Evolutionary conservation across 2,888 invertebrate genomes (phyloP).

Genomic region (Drosophila lacicola): DNA sequence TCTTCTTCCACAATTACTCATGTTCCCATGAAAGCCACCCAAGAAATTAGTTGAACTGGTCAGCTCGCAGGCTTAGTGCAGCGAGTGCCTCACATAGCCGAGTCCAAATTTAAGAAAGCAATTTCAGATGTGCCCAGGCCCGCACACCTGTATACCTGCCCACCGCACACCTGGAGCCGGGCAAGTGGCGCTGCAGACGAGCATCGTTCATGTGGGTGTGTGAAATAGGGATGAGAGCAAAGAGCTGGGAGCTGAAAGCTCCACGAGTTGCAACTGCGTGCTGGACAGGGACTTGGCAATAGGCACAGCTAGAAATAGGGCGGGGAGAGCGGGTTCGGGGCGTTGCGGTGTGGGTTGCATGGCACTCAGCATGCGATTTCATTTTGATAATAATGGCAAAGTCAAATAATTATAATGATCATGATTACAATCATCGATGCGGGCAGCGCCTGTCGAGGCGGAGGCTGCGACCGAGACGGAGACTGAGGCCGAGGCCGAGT

Average conservation of each 20-base stretch:
- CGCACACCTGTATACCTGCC: background rate
- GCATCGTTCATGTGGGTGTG: slow-evolving; percentile 63
- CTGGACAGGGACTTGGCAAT: slow-evolving; percentile 32
- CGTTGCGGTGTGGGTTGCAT: slow-evolving; percentile 20
- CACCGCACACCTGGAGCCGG: background rate
- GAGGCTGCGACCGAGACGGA: background rate
- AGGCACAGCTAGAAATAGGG: slow-evolving; percentile 1
- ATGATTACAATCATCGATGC: slow-evolving; percentile 77
- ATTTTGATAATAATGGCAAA: slow-evolving; percentile 81
- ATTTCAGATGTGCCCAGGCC: slow-evolving; percentile 39
- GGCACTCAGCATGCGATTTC: slow-evolving; percentile 72
- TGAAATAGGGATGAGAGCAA: slow-evolving; percentile 68
- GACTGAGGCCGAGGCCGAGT: slow-evolving; percentile 8
- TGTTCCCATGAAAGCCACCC: slow-evolving; percentile 17
- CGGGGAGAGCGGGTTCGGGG: background rate
- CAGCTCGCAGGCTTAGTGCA: background rate
- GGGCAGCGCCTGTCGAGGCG: slow-evolving; percentile 31
- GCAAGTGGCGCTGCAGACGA: slow-evolving; percentile 36
- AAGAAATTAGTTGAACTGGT: slow-evolving; percentile 18
- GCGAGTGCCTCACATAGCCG: slow-evolving; percentile 17
- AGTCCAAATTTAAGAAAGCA: slow-evolving; percentile 55
- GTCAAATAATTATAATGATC: slow-evolving; percentile 81
- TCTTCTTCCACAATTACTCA: slow-evolving; percentile 2
- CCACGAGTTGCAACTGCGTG: slow-evolving; percentile 33
- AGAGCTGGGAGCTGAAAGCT: background rate